A percentile compares a stretch with the other conserved stretches of the same genome.
These are phyloP conservation scores for Gymnothorax reevesii DNA, from an alignment of 2,797 vertebrate species.

Conservation along the genomic window DNA sequence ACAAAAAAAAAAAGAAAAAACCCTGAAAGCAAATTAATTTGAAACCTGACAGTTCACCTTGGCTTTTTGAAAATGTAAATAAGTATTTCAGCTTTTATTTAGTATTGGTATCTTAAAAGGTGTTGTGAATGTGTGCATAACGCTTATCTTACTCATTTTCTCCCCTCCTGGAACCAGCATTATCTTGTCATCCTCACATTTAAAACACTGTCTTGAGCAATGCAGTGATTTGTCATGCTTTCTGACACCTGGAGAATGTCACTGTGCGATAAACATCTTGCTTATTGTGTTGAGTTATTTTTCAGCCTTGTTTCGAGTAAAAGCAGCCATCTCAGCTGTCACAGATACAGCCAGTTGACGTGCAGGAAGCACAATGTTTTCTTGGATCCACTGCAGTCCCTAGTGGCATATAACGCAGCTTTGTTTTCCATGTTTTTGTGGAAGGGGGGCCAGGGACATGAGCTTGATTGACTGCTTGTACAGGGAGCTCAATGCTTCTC, in stretches of 20 bases:
- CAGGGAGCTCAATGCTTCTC: background rate
- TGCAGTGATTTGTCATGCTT: background rate
- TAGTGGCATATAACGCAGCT: conserved; percentile 7
- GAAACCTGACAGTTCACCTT: background rate
- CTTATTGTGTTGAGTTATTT: conserved; percentile 6
- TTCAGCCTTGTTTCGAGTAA: background rate
- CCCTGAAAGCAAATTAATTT: background rate
- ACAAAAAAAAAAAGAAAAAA: background rate
- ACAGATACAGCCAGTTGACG: background rate
- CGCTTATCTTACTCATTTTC: background rate
- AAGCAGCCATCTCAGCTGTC: background rate
- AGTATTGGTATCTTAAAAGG: conserved; percentile 11
- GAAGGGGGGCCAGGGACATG: background rate
- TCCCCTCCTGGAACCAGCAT: background rate
- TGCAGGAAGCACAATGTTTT: background rate
- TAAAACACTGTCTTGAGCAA: conserved; percentile 7
- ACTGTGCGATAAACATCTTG: conserved; percentile 1
- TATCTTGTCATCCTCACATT: conserved; percentile 18
- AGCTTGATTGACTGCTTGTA: conserved; percentile 7
- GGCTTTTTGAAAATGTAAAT: conserved; percentile 18
- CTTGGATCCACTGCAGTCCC: background rate
- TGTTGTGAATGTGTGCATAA: conserved; percentile 12
- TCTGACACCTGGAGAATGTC: background rate
- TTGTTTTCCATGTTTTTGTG: background rate
- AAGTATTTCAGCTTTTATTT: conserved; percentile 19